phyloP scores from a whole-genome alignment of 2,113 vertebrate genomes.

The Albula goreensis region DNA sequence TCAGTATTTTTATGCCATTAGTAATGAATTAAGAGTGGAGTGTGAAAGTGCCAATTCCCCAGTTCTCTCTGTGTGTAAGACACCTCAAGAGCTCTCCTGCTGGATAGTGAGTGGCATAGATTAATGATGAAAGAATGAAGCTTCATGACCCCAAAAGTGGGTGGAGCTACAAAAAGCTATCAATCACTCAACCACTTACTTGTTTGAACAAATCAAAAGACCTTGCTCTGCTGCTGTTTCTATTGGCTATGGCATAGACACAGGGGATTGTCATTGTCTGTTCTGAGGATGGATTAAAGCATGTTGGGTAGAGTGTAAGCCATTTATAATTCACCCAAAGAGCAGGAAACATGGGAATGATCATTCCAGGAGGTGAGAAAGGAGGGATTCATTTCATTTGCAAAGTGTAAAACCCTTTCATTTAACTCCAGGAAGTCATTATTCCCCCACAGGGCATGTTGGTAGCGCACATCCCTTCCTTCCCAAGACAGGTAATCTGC shows the following conservation, averaged over 20 bases:
- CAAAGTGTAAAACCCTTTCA: neutral
- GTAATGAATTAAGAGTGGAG: too few relatives aligned
- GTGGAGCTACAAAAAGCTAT: too few relatives aligned
- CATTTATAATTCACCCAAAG: neutral
- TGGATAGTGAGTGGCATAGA: neutral
- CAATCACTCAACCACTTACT: too few relatives aligned
- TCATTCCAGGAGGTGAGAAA: neutral
- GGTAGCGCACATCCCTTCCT: neutral
- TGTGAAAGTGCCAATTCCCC: neutral
- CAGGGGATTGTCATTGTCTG: neutral
- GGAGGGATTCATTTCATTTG: neutral
- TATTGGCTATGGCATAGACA: neutral
- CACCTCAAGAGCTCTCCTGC: neutral
- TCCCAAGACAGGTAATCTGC: neutral
- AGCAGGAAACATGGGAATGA: neutral
- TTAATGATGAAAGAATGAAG: too few relatives aligned
- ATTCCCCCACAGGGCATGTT: neutral
- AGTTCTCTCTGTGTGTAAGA: neutral
- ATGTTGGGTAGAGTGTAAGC: neutral
- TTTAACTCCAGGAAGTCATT: neutral
- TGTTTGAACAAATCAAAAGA: neutral
- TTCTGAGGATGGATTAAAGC: neutral
- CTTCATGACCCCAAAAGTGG: too few relatives aligned
- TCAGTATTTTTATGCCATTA: too few relatives aligned
- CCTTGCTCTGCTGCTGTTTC: neutral